phyloP scores from a whole-genome alignment of 2,797 vertebrate species.

The Sciurus carolinensis region DNA sequence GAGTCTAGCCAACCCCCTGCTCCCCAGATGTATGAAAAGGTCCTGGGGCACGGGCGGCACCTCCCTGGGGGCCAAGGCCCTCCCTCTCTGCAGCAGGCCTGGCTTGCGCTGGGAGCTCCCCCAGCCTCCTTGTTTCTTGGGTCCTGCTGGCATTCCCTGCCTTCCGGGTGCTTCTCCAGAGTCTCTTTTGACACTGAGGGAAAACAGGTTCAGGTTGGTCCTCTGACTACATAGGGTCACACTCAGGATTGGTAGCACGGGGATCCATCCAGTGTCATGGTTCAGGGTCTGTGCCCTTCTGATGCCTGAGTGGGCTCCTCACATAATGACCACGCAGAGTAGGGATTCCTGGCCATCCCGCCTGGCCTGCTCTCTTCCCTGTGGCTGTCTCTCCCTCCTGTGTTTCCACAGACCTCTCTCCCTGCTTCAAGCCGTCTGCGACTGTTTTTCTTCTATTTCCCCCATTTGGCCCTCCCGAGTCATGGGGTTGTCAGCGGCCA shows the following conservation, averaged over 20 bases:
- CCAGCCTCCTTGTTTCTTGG: neutral
- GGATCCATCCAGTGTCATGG: neutral
- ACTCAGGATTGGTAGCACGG: accelerated
- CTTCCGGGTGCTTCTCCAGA: neutral
- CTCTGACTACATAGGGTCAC: neutral
- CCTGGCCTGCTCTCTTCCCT: accelerated
- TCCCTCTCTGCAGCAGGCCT: accelerated
- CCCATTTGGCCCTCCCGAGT: neutral
- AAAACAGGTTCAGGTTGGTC: neutral
- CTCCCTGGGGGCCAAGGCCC: too few species aligned
- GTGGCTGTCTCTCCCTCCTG: neutral
- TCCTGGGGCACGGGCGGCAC: too few species aligned
- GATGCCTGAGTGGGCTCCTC: neutral
- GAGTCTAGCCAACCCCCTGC: neutral
- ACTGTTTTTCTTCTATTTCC: neutral
- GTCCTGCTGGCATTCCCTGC: neutral
- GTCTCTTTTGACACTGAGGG: neutral
- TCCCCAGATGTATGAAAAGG: neutral
- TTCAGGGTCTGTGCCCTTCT: neutral
- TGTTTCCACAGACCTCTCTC: neutral
- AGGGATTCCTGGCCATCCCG: accelerated
- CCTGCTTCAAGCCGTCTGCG: neutral
- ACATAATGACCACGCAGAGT: accelerated
- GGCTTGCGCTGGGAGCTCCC: neutral
- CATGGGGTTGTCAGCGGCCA: neutral